Base-by-base conservation (phyloP, 2,888 invertebrate species). In the Rhodophaea formosa region DNA sequence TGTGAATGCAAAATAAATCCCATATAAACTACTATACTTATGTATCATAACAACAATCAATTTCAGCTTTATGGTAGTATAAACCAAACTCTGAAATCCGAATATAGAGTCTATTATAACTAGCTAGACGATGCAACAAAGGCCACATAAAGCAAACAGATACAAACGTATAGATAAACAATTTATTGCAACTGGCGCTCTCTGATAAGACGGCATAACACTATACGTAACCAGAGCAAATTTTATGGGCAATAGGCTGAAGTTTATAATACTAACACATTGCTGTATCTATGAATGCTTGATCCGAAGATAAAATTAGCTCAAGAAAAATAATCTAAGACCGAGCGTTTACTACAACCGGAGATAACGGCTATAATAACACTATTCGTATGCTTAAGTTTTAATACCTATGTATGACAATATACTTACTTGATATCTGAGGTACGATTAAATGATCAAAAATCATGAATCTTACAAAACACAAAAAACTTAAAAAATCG, bases 221-320 rank as follows among this genome's bases (percentile, higher is more conserved):
- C 56, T 64, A 57, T 59, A 68, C 66, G 60, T 65, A 57, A 61
- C 65, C 60, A 70, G 65, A 66, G 64, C 58, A 42, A 68, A 60
- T 72, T 76, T 77, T 71, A 79, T 73, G 66, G 66, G 64, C 69
- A 60, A 67, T 71, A 71, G 65, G 66, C 71, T 45, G 60, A 68
- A 67, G 61, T 71, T 74, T 71, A 70, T 72, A 72, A 66, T 70
- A 59, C 62, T 63, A 59, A 68, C 76, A 35, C 35, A 35, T 32
- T 45, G 8, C 54, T 16, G 45, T 69, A 68, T 60, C 61, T 23
- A 23, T 23, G n/a, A 59, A 57, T 61, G 23, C 56, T 61, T 62
- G 66, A 66, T 66, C 64, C 61, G 17, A 10, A 46, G 17, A 17
- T 45, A 6, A 7, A 30, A 30, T 7, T 30, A 30, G n/a, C n/a